Base-by-base conservation (phyloP, 2,888 invertebrate species). In the Zygaena filipendulae region DNA sequence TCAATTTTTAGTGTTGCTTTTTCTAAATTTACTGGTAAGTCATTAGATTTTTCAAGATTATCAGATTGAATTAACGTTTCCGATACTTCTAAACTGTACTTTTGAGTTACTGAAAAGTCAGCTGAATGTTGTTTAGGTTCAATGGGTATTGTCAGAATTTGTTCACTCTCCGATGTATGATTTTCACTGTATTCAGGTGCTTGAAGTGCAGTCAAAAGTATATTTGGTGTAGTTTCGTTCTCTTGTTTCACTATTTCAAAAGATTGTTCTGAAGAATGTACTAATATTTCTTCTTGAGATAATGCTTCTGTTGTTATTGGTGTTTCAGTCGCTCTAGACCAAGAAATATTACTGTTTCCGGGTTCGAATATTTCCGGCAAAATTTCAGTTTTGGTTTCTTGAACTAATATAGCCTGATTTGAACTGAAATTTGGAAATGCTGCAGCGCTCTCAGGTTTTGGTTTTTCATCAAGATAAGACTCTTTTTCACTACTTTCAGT, bases 401-500 rank as follows among this genome's bases (percentile, higher is more conserved):
- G 72, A 23, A 86, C 59, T 13, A 74, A 57, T 31, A 86, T 40
- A 21, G 84, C 79, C 33, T 81, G 60, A 33, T 59, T 79, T 4
- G 68, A 53, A 42, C 64, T 58, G 21, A 72, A 35, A 33, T 55
- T 55, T 2, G 55, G 27, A 8, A 43, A 41, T 10, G 69, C 68
- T 23, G 43, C 39, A 12, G 36, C 47, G 11, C 44, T 31, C 30
- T 42, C 53, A 3, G 60, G 55, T 34, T 40, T 43, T 2, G 30
- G 30, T 19, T 38, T 26, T 22, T 36, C 25, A 30, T 51, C 32
- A 34, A 64, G 36, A 13, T 11, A 25, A 25, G 52, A 61, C 72
- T 88, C 88, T 36, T 72, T 77, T 68, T 88, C 88, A 35, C 74
- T 82, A 13, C 52, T 52, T 36, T 81, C 62, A 9, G 82, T 72